Evolutionary conservation across 2,113 vertebrate genomes (phyloP).

Genomic region (Strix uralensis): DNA sequence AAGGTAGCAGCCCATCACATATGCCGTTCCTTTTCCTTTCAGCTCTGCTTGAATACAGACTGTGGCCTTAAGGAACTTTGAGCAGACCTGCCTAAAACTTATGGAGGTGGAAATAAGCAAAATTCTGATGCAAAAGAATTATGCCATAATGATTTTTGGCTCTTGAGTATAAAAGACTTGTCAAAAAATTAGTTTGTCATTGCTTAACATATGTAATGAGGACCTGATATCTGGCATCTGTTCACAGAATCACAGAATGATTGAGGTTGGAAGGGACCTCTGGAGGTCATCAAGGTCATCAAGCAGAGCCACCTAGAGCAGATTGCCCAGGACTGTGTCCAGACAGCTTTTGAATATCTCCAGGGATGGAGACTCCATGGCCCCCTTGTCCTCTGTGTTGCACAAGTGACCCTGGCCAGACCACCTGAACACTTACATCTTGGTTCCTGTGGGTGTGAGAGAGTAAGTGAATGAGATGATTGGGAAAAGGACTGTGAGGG

Average conservation of each 20-base stretch:
- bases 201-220: neutral
- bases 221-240: neutral
- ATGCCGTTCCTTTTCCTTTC: neutral
- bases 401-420: neutral
- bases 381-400: neutral
- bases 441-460: neutral
- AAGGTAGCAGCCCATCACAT: neutral
- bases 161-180: neutral
- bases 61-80: neutral
- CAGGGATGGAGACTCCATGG: neutral
- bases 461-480: neutral
- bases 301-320: neutral
- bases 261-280: neutral
- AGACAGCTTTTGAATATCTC: neutral
- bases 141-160: neutral
- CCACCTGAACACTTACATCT: neutral
- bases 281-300: neutral
- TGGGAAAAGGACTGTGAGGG: neutral
- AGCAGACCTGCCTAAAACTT: neutral
- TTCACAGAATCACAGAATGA: neutral
- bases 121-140: neutral
- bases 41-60: neutral
- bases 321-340: neutral
- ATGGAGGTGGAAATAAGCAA: neutral
- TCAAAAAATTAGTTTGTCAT: neutral